Evolutionary conservation across 2,113 vertebrate species (phyloP).

Genomic region (Smithornis capensis): DNA sequence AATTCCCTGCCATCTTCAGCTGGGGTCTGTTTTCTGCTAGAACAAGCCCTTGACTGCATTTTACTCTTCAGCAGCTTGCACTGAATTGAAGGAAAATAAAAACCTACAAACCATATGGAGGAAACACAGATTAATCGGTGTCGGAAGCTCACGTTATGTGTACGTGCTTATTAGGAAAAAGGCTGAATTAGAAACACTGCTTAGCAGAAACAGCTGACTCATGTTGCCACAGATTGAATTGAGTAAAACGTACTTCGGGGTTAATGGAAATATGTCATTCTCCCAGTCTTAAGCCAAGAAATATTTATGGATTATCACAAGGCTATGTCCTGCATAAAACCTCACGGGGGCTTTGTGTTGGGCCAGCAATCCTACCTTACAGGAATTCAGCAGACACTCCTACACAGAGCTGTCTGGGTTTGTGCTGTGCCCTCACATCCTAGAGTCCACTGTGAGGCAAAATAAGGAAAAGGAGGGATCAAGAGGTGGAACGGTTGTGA

Average conservation of each 20-base stretch:
- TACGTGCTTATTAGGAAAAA: conserved; percentile 59
- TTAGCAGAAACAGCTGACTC: conserved; percentile 70
- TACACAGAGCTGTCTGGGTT: neutral
- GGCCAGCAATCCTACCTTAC: neutral
- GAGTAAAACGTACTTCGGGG: neutral
- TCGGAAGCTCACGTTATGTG: conserved; percentile 67
- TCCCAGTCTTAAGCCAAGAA: neutral
- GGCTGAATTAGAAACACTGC: conserved; percentile 62
- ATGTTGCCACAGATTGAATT: neutral
- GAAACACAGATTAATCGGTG: conserved; percentile 72
- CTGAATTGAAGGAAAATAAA: conserved; percentile 66
- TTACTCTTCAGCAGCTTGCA: conserved; percentile 60
- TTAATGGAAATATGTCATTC: neutral
- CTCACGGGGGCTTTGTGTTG: neutral
- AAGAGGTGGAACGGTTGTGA: neutral
- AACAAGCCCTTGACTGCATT: conserved; percentile 45
- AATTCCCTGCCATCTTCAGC: neutral
- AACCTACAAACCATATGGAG: conserved; percentile 76
- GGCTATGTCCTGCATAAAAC: neutral
- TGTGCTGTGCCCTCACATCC: neutral
- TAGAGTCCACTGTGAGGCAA: neutral
- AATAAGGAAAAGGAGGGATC: neutral
- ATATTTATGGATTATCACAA: neutral
- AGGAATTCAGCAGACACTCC: neutral
- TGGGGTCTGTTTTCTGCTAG: neutral